Conservation (phyloP, 2,888 invertebrate genomes). For the Pelosia muscerda region DNA sequence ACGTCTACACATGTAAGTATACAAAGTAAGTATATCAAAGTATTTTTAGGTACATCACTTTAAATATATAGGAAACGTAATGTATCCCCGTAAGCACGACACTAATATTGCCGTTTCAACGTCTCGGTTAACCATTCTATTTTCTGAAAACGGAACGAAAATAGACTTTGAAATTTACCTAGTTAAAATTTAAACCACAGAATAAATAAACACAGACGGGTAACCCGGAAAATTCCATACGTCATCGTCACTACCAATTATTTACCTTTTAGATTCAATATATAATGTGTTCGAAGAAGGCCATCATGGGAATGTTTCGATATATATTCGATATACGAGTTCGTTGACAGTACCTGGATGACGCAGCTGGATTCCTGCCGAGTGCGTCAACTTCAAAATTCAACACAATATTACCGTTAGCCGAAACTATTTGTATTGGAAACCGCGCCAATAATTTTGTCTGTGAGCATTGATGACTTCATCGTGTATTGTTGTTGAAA, state of each 20-base stretch:
- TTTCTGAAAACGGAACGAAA: conserved; percentile 23
- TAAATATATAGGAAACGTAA: not conserved
- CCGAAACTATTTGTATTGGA: conserved; percentile 57
- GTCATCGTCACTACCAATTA: not conserved
- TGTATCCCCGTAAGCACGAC: not conserved
- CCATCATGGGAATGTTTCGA: conserved; percentile 48
- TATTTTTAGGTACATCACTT: not conserved
- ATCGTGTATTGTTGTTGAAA: conserved; percentile 21
- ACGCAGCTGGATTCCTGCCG: conserved; percentile 59
- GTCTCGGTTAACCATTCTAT: conserved; percentile 15
- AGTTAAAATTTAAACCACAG: conserved; percentile 11
- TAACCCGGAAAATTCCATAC: conserved; percentile 39
- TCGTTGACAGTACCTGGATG: conserved; percentile 70
- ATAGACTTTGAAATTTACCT: conserved; percentile 26
- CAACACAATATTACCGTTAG: conserved; percentile 56
- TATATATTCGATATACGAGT: conserved; percentile 43
- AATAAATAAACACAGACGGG: conserved; percentile 15
- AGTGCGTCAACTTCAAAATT: conserved; percentile 69
- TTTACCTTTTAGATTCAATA: not conserved
- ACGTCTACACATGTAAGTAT: not conserved
- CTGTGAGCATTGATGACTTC: conserved; percentile 35
- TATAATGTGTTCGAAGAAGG: conserved; percentile 17
- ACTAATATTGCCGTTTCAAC: conserved; percentile 1
- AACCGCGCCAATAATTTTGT: conserved; percentile 62
- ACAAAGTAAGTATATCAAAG: not conserved